Evolutionary conservation across 2,888 invertebrate genomes (phyloP).

Genomic region (Amiota minor): DNA sequence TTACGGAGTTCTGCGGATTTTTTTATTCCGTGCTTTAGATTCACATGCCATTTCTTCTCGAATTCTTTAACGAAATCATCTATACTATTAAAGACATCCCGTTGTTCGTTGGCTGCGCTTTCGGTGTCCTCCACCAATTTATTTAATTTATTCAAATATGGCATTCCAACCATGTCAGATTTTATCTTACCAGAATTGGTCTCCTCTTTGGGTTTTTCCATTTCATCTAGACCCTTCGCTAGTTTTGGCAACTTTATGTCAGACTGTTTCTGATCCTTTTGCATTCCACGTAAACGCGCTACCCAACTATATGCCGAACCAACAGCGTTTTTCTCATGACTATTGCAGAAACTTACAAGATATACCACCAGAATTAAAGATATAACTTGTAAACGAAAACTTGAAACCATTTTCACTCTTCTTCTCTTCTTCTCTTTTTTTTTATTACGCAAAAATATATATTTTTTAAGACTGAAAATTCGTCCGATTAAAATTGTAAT

Average conservation of each 20-base stretch:
- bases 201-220: too few species aligned
- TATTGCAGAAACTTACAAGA: too few species aligned
- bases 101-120: background rate
- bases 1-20: background rate
- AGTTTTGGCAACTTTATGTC: too few species aligned
- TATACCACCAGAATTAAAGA: too few species aligned
- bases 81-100: background rate
- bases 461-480: too few species aligned
- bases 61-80: slow-evolving; percentile 16
- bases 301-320: slow-evolving; percentile 7
- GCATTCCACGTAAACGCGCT: background rate
- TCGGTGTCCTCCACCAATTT: background rate
- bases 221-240: too few species aligned
- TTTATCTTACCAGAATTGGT: too few species aligned
- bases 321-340: background rate
- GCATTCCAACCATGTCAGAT: background rate
- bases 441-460: too few species aligned
- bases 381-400: too few species aligned
- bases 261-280: background rate
- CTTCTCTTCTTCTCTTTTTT: too few species aligned
- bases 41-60: slow-evolving; percentile 24
- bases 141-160: background rate
- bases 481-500: too few species aligned
- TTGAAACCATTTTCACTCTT: too few species aligned
- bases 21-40: background rate